phyloP scores from a whole-genome alignment of 1,140 invertebrate species.

The Thaumetopoea pityocampa region DNA sequence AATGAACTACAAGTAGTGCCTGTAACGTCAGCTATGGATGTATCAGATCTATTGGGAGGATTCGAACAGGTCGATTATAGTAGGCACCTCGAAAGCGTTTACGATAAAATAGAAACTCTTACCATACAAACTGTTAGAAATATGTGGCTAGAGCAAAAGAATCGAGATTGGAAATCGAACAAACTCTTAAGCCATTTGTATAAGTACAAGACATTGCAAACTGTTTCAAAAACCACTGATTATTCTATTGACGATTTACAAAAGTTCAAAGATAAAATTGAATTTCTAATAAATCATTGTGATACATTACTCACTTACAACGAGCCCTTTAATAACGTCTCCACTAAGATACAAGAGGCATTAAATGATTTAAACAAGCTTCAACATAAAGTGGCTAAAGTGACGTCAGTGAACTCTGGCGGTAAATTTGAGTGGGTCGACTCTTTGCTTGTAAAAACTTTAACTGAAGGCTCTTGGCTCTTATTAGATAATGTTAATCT shows the following conservation, averaged over 20 bases:
- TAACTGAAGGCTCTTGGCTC: constrained; percentile 92
- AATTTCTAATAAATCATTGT: constrained; percentile 62
- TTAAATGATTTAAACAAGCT: constrained; percentile 38
- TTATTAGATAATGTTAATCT: constrained; percentile 98
- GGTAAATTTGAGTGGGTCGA: constrained; percentile 99
- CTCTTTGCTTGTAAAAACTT: constrained; percentile 91
- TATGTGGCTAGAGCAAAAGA: constrained; percentile 37
- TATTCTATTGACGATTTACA: constrained; percentile 76
- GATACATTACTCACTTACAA: constrained; percentile 36
- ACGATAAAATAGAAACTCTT: constrained; percentile 51
- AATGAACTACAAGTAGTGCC: constrained; percentile 85
- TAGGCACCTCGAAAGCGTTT: constrained; percentile 56
- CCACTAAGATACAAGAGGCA: constrained; percentile 30
- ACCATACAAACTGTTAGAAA: constrained; percentile 46
- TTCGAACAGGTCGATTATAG: constrained; percentile 92
- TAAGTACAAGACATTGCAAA: constrained; percentile 42
- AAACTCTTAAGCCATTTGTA: constrained; percentile 43
- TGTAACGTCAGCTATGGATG: constrained; percentile 96
- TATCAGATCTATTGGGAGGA: constrained; percentile 94
- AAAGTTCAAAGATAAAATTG: constrained; percentile 74
- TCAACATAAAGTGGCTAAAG: constrained; percentile 63
- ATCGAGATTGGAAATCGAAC: constrained; percentile 36
- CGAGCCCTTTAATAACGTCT: constrained; percentile 17
- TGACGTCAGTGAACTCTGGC: constrained; percentile 82
- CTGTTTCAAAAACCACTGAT: constrained; percentile 39